Base-by-base conservation (phyloP, 1,140 invertebrate genomes). In the Drosophila pseudoananassae region DNA sequence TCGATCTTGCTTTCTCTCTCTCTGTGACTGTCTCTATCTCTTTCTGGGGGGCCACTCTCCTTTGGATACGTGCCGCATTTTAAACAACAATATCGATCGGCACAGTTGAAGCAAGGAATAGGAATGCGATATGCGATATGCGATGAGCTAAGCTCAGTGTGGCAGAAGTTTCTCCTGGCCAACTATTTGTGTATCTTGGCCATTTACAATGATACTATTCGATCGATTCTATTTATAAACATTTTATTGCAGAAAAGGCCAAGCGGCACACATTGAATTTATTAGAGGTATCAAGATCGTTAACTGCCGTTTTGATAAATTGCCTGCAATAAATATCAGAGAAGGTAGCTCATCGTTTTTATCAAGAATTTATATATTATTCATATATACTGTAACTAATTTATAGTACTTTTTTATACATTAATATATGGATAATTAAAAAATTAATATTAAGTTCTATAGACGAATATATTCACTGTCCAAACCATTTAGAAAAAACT, bases 31-130 rank as follows among this genome's bases (percentile, higher is more conserved):
- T 20, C 33, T 10, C 31, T 33, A 9, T 10, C 31, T 33, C 31
- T 33, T 33, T 33, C 31, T 33, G 3, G 7, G 31, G 10, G 71
- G 80, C 80, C 76, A 76, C 70, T 79, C 80, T 71, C 80, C 71
- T 83, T 43, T 40, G 53, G 63, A 71, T 83, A 84, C 81, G 81
- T 84, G 77, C 61, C 81, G 81, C 81, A 85, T 84, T 76, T 85
- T 84, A 83, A 83, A 66, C 73, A 79, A 71, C 79, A 84, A 27
- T 66, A 43, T 43, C 40, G 33, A 36, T 43, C 80, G 71, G 63
- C 60, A 59, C 68, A 70, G 72, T 69, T 57, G 47, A 68, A 59
- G 75, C 50, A 45, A 68, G 55, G 53, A 66, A 64, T 63, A 57
- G 49, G 53, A 74, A 78, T 78, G 65, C 63, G 61, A 52, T n/a